phyloP scores from a whole-genome alignment of 2,797 vertebrate species.

The Galago senegalensis region DNA sequence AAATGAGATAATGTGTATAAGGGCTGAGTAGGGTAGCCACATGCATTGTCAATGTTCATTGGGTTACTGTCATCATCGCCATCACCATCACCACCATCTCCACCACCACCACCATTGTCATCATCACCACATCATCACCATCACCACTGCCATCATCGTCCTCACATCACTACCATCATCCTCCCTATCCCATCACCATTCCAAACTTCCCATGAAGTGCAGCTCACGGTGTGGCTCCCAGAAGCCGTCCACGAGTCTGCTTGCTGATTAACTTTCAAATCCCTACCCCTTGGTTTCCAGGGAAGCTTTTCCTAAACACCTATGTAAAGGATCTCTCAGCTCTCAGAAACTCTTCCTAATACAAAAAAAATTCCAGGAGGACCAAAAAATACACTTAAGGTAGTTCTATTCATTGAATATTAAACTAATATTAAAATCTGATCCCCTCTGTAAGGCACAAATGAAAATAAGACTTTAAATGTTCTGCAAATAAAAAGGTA shows the following conservation, averaged over 20 bases:
- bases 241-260: background rate
- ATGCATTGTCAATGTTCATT: background rate
- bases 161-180: accelerated
- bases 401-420: background rate
- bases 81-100: background rate
- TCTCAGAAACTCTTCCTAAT: background rate
- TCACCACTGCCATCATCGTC: background rate
- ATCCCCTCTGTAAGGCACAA: background rate
- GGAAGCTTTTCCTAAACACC: background rate
- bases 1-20: background rate
- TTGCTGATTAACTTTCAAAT: background rate
- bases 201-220: background rate
- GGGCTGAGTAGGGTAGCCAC: background rate
- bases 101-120: accelerated
- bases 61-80: background rate
- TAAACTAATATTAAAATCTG: background rate
- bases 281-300: background rate
- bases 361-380: background rate
- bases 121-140: background rate
- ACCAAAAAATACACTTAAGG: background rate
- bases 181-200: background rate
- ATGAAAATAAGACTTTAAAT: constrained; percentile 29
- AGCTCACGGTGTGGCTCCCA: background rate
- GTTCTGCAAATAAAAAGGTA: constrained; percentile 18
- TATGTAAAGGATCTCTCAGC: background rate